Evolutionary conservation across 1,140 invertebrate genomes (phyloP).

Genomic region (Zaprionus kolodkinae): DNA sequence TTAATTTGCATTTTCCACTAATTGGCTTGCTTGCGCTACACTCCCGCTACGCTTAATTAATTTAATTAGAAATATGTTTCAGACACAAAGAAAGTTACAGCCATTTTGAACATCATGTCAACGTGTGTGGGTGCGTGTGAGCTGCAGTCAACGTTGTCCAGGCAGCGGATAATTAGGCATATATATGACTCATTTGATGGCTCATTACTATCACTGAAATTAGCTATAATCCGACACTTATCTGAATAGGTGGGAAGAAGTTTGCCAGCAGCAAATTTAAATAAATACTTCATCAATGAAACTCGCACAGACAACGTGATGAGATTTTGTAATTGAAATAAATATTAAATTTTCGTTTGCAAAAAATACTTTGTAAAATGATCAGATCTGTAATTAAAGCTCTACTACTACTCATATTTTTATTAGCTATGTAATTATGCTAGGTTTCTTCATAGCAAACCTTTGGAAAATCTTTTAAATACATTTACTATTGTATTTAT

Average conservation of each 20-base stretch:
- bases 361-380: not conserved
- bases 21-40: conserved; percentile 73
- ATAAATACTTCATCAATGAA: not conserved
- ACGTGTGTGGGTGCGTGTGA: not conserved
- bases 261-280: not conserved
- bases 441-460: no score
- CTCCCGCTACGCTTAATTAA: conserved; percentile 77
- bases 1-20: conserved; percentile 81
- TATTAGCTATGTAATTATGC: no score
- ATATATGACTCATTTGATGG: conserved; percentile 34
- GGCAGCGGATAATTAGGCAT: conserved; percentile 21
- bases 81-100: conserved; percentile 65
- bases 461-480: no score
- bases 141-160: not conserved
- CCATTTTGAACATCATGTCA: conserved; percentile 46
- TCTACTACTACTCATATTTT: no score
- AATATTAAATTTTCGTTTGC: not conserved
- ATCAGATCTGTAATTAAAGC: not conserved
- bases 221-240: not conserved
- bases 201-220: conserved; percentile 32
- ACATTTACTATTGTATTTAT: no score
- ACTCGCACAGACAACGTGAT: not conserved
- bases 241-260: not conserved
- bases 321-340: not conserved
- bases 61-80: conserved; percentile 79